Evolutionary conservation across 53 echinoderm and acorn worm genomes (phyloP).

Genomic region (Temnopleurus reevesii): DNA sequence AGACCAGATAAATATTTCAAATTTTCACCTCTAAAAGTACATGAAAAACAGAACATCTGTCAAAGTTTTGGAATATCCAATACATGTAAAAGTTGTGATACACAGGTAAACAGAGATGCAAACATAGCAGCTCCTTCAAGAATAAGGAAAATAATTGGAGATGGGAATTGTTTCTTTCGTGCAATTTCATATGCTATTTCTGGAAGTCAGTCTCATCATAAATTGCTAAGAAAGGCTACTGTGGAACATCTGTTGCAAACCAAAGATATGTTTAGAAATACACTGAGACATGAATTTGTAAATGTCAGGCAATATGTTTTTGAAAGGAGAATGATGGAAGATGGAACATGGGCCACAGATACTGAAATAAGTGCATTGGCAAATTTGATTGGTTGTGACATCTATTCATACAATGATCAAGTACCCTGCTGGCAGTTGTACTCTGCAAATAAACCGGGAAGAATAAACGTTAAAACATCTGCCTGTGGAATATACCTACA

Average conservation of each 20-base stretch:
- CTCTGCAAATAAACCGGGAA: conserved; percentile 35
- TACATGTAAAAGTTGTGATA: neutral
- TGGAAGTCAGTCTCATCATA: conserved; percentile 34
- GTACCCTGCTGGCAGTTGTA: neutral
- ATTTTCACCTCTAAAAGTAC: neutral
- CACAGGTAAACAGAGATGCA: neutral
- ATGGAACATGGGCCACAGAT: conserved; percentile 60
- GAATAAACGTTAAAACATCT: conserved; percentile 27
- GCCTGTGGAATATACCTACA: neutral
- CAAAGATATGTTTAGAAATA: neutral
- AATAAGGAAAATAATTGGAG: neutral
- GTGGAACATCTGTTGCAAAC: neutral
- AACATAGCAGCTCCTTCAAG: neutral
- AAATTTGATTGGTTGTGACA: conserved; percentile 47
- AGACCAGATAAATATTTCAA: conserved; percentile 14
- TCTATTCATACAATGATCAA: conserved; percentile 53
- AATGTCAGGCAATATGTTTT: conserved; percentile 36
- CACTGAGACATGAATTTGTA: neutral
- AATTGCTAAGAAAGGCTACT: neutral
- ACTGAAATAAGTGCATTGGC: conserved; percentile 61
- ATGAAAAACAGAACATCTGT: neutral
- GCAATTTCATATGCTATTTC: conserved; percentile 55
- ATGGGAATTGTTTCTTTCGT: conserved; percentile 72
- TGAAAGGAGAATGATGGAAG: conserved; percentile 1
- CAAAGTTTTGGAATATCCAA: neutral